Evolutionary conservation across 2,113 vertebrate genomes (phyloP).

Genomic region (Pelvicachromis taeniatus): DNA sequence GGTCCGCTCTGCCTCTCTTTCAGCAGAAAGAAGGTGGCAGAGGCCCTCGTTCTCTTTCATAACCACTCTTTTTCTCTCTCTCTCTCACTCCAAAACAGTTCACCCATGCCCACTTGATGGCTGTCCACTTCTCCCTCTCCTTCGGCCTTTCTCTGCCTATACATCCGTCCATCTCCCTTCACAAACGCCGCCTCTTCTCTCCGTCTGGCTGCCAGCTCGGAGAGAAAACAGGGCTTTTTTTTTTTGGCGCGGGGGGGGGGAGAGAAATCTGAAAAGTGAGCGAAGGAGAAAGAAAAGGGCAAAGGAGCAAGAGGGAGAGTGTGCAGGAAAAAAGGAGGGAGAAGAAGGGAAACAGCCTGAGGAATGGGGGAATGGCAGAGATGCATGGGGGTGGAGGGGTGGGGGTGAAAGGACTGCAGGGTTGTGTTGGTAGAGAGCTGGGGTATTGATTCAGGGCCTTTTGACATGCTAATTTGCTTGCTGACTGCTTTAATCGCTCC

Average conservation of each 20-base stretch:
- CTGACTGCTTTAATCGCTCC: constrained; percentile 76
- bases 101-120: constrained; percentile 56
- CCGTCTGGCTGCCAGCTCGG: constrained; percentile 29
- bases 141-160: constrained; percentile 45
- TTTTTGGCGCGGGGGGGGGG: not conserved
- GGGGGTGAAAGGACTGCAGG: constrained; percentile 43
- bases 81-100: constrained; percentile 65
- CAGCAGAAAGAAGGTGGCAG: constrained; percentile 71
- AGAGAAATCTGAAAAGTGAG: not conserved
- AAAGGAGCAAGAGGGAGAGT: constrained; percentile 44
- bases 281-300: constrained; percentile 23
- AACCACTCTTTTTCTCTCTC: not conserved
- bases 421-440: constrained; percentile 66
- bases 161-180: constrained; percentile 48
- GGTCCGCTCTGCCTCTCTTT: constrained; percentile 50
- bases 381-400: not conserved
- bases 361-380: constrained; percentile 39
- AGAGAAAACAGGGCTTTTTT: not conserved
- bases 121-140: constrained; percentile 43
- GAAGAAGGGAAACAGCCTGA: constrained; percentile 46
- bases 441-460: constrained; percentile 82
- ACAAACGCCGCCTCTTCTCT: constrained; percentile 39
- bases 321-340: constrained; percentile 36
- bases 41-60: constrained; percentile 59
- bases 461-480: constrained; percentile 87